Percentiles rank a stretch among this genome's conserved stretches.
Conservation (phyloP, 2,113 vertebrate genomes). For the Sterna hirundo region DNA sequence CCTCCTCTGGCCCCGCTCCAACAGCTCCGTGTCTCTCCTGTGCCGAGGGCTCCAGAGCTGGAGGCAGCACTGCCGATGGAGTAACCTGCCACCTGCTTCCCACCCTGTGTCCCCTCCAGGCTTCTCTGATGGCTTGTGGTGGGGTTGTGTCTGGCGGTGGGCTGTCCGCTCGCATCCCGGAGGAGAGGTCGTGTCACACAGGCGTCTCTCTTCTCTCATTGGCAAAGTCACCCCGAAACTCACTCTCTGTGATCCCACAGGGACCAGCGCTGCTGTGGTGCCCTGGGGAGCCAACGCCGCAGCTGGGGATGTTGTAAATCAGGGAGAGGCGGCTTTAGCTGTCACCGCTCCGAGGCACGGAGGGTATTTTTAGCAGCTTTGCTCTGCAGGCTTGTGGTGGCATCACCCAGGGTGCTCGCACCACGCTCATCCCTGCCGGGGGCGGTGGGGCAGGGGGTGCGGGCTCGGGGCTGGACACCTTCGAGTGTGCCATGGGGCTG, state of each 20-base stretch:
- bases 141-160: neutral
- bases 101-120: neutral
- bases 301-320: neutral
- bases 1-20: too few species aligned
- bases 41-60: neutral
- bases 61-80: neutral
- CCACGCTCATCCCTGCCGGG: rapidly evolving
- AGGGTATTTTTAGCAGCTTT: neutral
- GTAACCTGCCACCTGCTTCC: neutral
- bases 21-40: neutral
- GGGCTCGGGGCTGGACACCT: rapidly evolving
- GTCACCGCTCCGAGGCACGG: rapidly evolving
- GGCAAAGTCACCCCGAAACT: neutral
- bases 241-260: neutral
- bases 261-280: rapidly evolving
- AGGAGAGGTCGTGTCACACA: neutral
- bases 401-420: neutral
- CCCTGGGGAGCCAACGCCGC: neutral
- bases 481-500: rapidly evolving
- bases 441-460: rapidly evolving
- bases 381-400: neutral
- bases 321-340: neutral
- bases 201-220: rapidly evolving
- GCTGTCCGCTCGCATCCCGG: neutral
- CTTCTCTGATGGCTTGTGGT: neutral